Base-by-base conservation (phyloP, 2,888 invertebrate genomes). In the Microctonus aethiopoides region DNA sequence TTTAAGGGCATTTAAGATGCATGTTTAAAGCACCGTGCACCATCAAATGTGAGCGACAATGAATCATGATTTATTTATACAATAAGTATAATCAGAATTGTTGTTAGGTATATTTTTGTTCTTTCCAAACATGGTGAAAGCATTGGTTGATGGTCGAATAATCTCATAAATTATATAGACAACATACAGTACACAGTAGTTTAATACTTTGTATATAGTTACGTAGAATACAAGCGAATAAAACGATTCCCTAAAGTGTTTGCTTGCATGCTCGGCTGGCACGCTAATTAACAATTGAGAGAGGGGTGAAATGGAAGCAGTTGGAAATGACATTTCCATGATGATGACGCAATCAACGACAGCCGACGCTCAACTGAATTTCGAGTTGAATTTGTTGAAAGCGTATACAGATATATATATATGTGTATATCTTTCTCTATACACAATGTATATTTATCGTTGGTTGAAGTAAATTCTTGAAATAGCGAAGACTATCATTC, bases 1-100 rank as follows among this genome's bases (percentile, higher is more conserved):
- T 69, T 78, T 79, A 79, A 70, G 79, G 80, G 79, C 76, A 62
- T 74, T 74, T 71, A 73, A 64, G 75, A 75, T 66, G 75, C 73
- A 74, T 71, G 70, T 67, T 63, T 39, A 24, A 65, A 65, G 63
- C 46, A 46, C 63, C 52, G 34, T 63, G 63, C 63, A 63, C 29
- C 52, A 32, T 52, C 22, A 52, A 26, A 56, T 41, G 20, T 41
- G n/a, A 41, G 26, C n/a, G 26, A 16, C 57, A 57, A 34, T 34
- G 46, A 46, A 16, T 0, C 7, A 61, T 52, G 4, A 54, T 54
- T 62, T 22, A 62, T 29, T 46, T 11, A 13, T 22, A 3, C 13
- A 1, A 56, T 26, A 9, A n/a, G n/a, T n/a, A 46, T 22, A 10
- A 2, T 29, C 24, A 61, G 4, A 59, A 59, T 24, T 29, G 32